phyloP scores from a whole-genome alignment of 2,888 invertebrate genomes.

The Campoletis raptor region DNA sequence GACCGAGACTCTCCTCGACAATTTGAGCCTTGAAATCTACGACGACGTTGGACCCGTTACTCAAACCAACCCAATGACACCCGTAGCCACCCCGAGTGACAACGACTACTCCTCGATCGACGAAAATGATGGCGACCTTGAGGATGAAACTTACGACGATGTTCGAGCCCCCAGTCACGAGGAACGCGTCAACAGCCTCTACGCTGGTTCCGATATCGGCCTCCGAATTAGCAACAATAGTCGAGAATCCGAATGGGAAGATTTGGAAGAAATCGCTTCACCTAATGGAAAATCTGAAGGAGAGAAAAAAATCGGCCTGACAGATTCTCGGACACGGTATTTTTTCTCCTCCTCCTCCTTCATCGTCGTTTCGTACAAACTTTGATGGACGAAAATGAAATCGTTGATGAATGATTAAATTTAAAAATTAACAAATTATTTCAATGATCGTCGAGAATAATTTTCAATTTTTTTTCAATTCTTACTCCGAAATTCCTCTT shows the following conservation, averaged over 20 bases:
- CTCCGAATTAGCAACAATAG: slow-evolving; percentile 72
- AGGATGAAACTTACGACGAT: slow-evolving; percentile 53
- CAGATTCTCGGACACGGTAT: slow-evolving; percentile 5
- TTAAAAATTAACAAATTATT: no score
- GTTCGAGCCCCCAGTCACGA: slow-evolving; percentile 72
- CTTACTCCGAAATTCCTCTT: background rate
- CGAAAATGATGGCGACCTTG: background rate
- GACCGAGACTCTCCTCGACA: background rate
- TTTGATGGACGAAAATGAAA: background rate
- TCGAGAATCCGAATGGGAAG: slow-evolving; percentile 83
- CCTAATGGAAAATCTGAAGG: background rate
- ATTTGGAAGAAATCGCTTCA: slow-evolving; percentile 76
- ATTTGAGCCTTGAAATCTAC: background rate
- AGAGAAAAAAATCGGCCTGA: background rate
- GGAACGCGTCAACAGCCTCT: slow-evolving; percentile 82
- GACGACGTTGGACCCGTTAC: background rate
- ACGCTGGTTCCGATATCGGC: slow-evolving; percentile 77
- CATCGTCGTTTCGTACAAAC: background rate
- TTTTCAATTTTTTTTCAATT: background rate
- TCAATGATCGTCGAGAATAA: background rate
- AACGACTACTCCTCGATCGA: slow-evolving; percentile 78
- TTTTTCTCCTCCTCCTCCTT: background rate
- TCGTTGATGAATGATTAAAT: no score
- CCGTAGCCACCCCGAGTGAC: slow-evolving; percentile 47
- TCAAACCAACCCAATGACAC: background rate